Base-by-base conservation (phyloP, 2,113 vertebrate species). In the Oceanites oceanicus region DNA sequence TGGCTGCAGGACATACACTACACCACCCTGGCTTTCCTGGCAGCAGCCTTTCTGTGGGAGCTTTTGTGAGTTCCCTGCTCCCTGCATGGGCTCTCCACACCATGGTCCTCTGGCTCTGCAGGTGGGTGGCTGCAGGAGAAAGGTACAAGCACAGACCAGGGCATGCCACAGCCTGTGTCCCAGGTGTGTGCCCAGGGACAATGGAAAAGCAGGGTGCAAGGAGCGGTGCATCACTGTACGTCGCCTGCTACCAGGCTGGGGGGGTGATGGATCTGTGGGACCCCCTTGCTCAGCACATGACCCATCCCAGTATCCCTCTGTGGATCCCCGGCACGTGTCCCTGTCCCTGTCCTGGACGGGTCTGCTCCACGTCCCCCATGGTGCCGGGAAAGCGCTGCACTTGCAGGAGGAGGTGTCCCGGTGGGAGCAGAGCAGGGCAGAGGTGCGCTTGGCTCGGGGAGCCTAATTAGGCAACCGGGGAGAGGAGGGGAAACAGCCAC, bases 401-500 rank as follows among this genome's bases (percentile, higher is more conserved):
- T 95, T 75, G 38, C 80, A 89, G 76, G 56, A 94, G 34, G 45
- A 89, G 78, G 15, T 4, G 10, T 82, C 90, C 44, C 5, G 0
- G 32, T 2, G 26, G 75, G 71, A 88, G 18, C 1, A 2, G 78
- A 76, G 47, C 56, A 75, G 66, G 52, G 59, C 73, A 80, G 89
- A 94, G 83, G 94, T 89, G 92, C 0, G 10, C 66, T 79, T 62
- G 73, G 80, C 62, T 91, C 10, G 2, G n/a, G 84, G 70, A 92
- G 18, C 80, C 94, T 96, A 91, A 95, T 93, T 95, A 94, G 86
- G 76, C 76, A 96, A 72, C n/a, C 0, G 10, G 42, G 59, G 47
- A 63, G 38, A 91, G 73, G 73, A 94, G 56, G 76, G 84, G 94
- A 88, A 92, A 68, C 21, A 92, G 27, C 79, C 47, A 95, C 88